Evolutionary conservation across 2,888 invertebrate species (phyloP), one percentile per base, ranked within the genome.

Genomic region (Chirona hameri): DNA sequence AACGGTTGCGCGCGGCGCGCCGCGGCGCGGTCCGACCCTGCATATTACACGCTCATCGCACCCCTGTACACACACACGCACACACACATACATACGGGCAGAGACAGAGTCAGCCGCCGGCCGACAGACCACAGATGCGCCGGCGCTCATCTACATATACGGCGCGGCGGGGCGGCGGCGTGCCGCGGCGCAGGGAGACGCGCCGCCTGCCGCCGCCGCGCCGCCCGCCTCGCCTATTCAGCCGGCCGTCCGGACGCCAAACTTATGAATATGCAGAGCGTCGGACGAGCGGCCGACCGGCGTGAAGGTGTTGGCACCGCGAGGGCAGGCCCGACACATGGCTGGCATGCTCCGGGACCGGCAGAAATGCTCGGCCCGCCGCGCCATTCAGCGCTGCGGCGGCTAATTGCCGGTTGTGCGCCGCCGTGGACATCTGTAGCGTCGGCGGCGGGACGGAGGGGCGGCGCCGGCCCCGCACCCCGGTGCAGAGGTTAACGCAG

Each of bases 261-360:
- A 10, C 76, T 24, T 76, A 76, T 76, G 76, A 76, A 76, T 76
- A 76, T 76, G 76, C 76, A 76, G 52, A 76, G 52, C 52, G 52
- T 1, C 52, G 52, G 52, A 10, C 39, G 46, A 24, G 5, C 76
- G 24, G 21, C 21, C 10, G 46, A 24, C 46, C 39, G 24, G 46
- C 24, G 52, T 52, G 76, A 24, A 76, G 76, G 76, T 76, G 76
- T 76, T 24, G 76, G 72, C 31, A 21, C 72, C 31, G 29, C 18
- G 15, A 31, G 72, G 69, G 72, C 31, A 31, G 31, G 24, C 39
- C 31, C 72, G 29, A 46, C 39, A 18, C 72, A 69, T 69, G 7
- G 18, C 72, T 24, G 76, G 76, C 76, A 24, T 72, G 72, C 31
- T 15, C 31, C 18, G 72, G 57, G 55, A 29, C 29, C 76, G 76